phyloP scores from a whole-genome alignment of 2,888 invertebrate genomes.

The Trisateles emortualis region DNA sequence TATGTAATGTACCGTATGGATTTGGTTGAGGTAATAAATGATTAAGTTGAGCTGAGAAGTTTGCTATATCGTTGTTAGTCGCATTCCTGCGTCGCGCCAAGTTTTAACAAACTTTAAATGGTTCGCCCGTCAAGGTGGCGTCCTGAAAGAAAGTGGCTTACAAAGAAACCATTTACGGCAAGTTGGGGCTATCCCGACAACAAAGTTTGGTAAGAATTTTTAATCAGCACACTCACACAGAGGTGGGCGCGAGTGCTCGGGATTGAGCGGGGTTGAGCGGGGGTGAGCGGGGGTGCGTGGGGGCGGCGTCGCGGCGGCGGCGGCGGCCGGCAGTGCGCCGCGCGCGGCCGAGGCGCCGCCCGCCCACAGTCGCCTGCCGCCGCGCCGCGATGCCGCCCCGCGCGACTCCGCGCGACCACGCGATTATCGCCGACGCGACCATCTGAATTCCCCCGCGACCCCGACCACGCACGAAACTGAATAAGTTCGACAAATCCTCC shows the following conservation, averaged over 20 bases:
- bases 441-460: slow-evolving; percentile 67
- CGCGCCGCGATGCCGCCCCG: slow-evolving; percentile 69
- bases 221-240: slow-evolving; percentile 62
- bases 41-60: slow-evolving; percentile 30
- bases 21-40: slow-evolving; percentile 6
- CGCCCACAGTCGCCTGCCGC: slow-evolving; percentile 69
- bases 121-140: slow-evolving; percentile 42
- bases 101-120: slow-evolving; percentile 35
- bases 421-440: slow-evolving; percentile 50
- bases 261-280: slow-evolving; percentile 46
- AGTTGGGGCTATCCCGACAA: slow-evolving; percentile 65
- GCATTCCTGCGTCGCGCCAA: slow-evolving; percentile 36
- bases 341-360: slow-evolving; percentile 86
- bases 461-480: slow-evolving; percentile 77
- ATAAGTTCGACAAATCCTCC: slow-evolving; percentile 86
- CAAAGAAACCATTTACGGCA: slow-evolving; percentile 61
- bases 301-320: slow-evolving; percentile 69
- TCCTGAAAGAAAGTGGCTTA: slow-evolving; percentile 46
- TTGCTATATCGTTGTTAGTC: slow-evolving; percentile 28
- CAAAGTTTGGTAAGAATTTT: slow-evolving; percentile 81
- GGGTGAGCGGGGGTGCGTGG: slow-evolving; percentile 49
- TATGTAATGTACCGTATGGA: slow-evolving; percentile 17
- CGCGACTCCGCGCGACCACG: slow-evolving; percentile 59
- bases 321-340: slow-evolving; percentile 83
- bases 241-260: slow-evolving; percentile 47